These are phyloP conservation scores for Ryuthela nishihirai DNA, from an alignment of 2,888 invertebrate species.

Conservation along the genomic window DNA sequence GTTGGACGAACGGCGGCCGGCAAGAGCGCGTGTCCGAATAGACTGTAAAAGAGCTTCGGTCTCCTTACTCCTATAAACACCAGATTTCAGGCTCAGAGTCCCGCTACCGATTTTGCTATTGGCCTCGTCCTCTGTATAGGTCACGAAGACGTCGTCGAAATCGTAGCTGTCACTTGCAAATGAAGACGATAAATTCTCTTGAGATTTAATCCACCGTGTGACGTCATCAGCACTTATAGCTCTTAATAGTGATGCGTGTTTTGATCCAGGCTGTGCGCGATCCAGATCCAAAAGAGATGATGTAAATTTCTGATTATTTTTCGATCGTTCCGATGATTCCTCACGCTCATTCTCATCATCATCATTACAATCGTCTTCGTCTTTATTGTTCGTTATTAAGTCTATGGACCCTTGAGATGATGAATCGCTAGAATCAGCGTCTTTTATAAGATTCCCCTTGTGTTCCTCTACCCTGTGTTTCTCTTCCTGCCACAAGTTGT, in stretches of 20 bases:
- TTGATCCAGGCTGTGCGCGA: too few relatives aligned
- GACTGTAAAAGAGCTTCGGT: constrained; percentile 10
- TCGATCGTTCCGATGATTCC: too few relatives aligned
- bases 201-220: constrained; percentile 30
- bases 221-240: constrained; percentile 33
- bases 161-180: constrained; percentile 42
- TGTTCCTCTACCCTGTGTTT: too few relatives aligned
- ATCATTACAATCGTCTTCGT: too few relatives aligned
- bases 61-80: not conserved
- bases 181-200: constrained; percentile 39
- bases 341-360: too few relatives aligned
- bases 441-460: too few relatives aligned
- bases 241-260: constrained; percentile 1
- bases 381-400: too few relatives aligned
- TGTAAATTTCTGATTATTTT: too few relatives aligned
- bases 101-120: not conserved
- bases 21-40: constrained; percentile 3
- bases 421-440: too few relatives aligned
- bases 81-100: not conserved
- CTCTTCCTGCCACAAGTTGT: too few relatives aligned
- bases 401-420: too few relatives aligned
- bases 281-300: too few relatives aligned
- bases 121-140: constrained; percentile 42
- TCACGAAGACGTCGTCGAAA: constrained; percentile 42
- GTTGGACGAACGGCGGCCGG: constrained; percentile 25